Percentiles rank a stretch among this genome's conserved stretches.
phyloP scores from a whole-genome alignment of 2,888 invertebrate species.

The Tanypteryx hageni region DNA sequence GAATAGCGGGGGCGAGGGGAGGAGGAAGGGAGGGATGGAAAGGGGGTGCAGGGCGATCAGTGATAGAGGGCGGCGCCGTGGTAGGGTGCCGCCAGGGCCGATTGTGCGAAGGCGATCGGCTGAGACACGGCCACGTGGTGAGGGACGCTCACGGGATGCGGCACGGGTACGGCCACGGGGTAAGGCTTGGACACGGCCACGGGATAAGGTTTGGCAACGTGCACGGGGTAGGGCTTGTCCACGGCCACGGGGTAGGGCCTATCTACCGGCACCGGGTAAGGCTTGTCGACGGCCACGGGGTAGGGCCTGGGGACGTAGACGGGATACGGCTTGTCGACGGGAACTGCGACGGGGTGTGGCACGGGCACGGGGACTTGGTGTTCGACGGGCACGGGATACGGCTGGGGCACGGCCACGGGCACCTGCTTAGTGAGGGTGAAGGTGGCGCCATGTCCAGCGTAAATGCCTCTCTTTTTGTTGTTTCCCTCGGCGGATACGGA shows the following conservation, averaged over 20 bases:
- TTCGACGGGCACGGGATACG: slow-evolving; percentile 70
- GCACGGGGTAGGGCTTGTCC: slow-evolving; percentile 61
- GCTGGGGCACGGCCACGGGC: slow-evolving; percentile 70
- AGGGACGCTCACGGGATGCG: slow-evolving; percentile 63
- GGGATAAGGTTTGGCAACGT: slow-evolving; percentile 65
- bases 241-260: slow-evolving; percentile 66
- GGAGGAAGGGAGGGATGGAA: neutral
- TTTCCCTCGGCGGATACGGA: slow-evolving; percentile 64
- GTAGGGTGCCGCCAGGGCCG: neutral
- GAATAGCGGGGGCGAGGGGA: neutral
- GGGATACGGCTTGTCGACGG: slow-evolving; percentile 71
- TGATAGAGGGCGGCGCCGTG: slow-evolving; percentile 27
- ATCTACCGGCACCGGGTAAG: slow-evolving; percentile 42
- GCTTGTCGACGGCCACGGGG: slow-evolving; percentile 68
- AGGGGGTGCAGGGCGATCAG: neutral
- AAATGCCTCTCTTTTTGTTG: slow-evolving; percentile 68
- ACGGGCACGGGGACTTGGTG: slow-evolving; percentile 70
- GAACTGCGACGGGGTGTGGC: slow-evolving; percentile 70
- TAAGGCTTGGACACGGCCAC: slow-evolving; percentile 60
- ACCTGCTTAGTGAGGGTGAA: slow-evolving; percentile 66
- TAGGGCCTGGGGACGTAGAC: slow-evolving; percentile 70
- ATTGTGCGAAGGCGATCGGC: neutral
- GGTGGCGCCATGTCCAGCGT: slow-evolving; percentile 50
- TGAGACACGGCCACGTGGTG: slow-evolving; percentile 67
- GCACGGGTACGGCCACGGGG: slow-evolving; percentile 65